Evolutionary conservation across 2,797 vertebrate species (phyloP), one percentile per base, ranked within the genome.

Genomic region (Bovichtus diacanthus): DNA sequence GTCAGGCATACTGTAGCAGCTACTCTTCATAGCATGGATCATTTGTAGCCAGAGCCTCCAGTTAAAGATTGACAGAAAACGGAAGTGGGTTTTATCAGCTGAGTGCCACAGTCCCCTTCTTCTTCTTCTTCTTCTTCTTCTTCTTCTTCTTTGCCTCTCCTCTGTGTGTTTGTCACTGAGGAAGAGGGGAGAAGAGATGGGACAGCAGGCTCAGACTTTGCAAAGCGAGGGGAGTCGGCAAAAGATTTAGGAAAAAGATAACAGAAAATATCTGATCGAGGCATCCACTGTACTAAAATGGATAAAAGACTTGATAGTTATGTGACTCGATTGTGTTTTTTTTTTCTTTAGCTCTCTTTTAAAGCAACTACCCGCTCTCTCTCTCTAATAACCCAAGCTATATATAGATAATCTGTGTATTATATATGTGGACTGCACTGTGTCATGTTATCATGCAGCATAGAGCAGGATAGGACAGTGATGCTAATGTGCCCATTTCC

Each of bases 41-140:
- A 25, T 39, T 78, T 9, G 18, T 70, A 77, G 75, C 69, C 64
- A 50, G 60, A 85, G 65, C 66, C 62, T 18, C 60, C 67, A 59
- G 78, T 84, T 81, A 78, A 72, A 84, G 80, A 90, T 69, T 81
- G 50, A 77, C 74, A 80, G 76, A 80, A 73, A 78, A 74, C 74
- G 76, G 84, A 92, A 88, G 79, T 81, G 62, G 43, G 27, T 74
- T 82, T 92, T 88, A 91, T 93, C 91, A 88, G 85, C 77, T 53
- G 71, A 79, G 56, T 65, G 76, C 66, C 75, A 83, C 44, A 58
- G 56, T 75, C 47, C 13, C 21, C 51, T 46, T 39, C 18, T 62
- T 44, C 70, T 43, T 70, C 65, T 38, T 70, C 65, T 60, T 31
- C 21, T 4, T 60, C 9, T 15, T 67, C 27, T n/a, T 43, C 56